A percentile compares a stretch with the other conserved stretches of the same genome.
phyloP scores from a whole-genome alignment of 2,797 vertebrate genomes.

The Takifugu ocellatus region DNA sequence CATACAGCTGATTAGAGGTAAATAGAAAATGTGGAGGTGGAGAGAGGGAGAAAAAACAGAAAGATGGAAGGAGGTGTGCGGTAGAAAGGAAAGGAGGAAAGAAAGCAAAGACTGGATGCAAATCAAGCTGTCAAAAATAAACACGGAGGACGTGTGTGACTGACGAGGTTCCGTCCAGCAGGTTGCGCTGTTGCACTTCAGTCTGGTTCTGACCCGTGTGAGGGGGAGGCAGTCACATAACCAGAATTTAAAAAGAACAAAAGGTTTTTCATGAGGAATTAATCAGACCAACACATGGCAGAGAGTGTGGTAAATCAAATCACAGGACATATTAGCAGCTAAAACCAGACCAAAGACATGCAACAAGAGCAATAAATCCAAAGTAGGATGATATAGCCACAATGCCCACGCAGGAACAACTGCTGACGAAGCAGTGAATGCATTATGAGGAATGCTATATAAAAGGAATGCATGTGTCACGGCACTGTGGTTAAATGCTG shows the following conservation, averaged over 20 bases:
- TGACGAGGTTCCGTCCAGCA: conserved; percentile 39
- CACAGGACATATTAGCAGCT: conserved; percentile 38
- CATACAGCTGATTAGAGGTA: neutral
- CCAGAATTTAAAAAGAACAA: neutral
- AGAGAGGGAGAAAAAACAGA: neutral
- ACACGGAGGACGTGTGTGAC: neutral
- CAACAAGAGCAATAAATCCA: conserved; percentile 12
- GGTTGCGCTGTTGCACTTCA: conserved; percentile 65
- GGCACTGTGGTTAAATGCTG: conserved; percentile 5
- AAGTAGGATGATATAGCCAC: conserved; percentile 32
- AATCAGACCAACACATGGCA: conserved; percentile 34
- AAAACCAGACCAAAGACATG: conserved; percentile 17
- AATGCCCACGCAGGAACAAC: conserved; percentile 1
- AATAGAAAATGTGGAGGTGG: neutral
- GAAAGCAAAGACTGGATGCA: neutral
- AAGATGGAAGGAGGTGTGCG: neutral
- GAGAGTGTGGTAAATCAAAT: conserved; percentile 6
- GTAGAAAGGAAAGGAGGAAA: neutral
- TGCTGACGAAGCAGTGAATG: conserved; percentile 18
- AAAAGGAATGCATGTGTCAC: conserved; percentile 8
- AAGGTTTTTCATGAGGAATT: conserved; percentile 38
- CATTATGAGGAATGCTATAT: neutral
- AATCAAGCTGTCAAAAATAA: neutral
- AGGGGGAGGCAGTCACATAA: neutral
- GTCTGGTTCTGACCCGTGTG: neutral